These are phyloP conservation scores for Philhelius pedissequus DNA, from an alignment of 2,888 invertebrate genomes.

Conservation along the genomic window DNA sequence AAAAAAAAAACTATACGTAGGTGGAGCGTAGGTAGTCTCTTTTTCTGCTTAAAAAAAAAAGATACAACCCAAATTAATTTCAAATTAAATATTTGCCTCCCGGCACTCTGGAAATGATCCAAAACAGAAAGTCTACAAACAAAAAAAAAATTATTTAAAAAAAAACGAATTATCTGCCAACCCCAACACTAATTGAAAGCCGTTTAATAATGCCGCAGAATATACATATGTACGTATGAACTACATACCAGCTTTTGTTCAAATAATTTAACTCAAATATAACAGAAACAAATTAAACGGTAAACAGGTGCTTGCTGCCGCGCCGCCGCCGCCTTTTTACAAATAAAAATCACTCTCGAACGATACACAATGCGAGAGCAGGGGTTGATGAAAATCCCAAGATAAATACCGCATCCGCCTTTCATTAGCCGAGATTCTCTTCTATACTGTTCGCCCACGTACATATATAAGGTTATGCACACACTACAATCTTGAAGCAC, in stretches of 20 bases:
- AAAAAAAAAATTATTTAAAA: not conserved
- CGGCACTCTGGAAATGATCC: constrained; percentile 56
- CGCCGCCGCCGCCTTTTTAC: constrained; percentile 17
- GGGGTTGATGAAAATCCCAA: constrained; percentile 47
- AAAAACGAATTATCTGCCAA: not conserved
- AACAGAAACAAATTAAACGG: constrained; percentile 59
- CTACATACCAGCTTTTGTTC: constrained; percentile 42
- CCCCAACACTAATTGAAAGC: constrained; percentile 50
- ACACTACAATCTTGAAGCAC: constrained; percentile 12
- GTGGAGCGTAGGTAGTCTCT: not conserved
- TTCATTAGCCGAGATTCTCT: constrained; percentile 46
- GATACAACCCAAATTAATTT: constrained; percentile 12
- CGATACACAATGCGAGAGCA: not conserved
- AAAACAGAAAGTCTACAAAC: constrained; percentile 20
- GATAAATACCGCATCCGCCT: constrained; percentile 66
- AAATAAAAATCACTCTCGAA: constrained; percentile 46
- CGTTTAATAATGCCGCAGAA: constrained; percentile 10
- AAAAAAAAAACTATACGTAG: not conserved
- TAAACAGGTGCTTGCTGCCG: constrained; percentile 37
- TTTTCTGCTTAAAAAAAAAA: not conserved
- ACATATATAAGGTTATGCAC: constrained; percentile 20
- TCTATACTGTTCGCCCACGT: constrained; percentile 28
- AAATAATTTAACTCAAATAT: constrained; percentile 59
- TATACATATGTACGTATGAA: not conserved
- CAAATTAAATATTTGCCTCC: constrained; percentile 61